Evolutionary conservation across 2,888 invertebrate genomes (phyloP), one percentile per base, ranked within the genome.

Genomic region (Caenorhabditis doughertyi): DNA sequence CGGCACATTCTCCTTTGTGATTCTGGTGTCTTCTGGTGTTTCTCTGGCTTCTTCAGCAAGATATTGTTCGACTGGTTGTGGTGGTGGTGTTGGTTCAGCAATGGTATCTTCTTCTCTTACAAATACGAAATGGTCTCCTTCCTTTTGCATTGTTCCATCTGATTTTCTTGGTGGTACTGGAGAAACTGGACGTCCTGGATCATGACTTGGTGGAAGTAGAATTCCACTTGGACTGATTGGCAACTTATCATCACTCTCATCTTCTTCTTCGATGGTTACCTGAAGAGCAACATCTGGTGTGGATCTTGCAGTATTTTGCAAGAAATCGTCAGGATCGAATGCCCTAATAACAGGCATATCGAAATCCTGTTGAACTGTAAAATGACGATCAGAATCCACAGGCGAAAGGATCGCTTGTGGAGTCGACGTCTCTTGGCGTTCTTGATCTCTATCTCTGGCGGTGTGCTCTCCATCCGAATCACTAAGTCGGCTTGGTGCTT

Each of bases 301-400:
- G 47, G 84, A 84, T 81, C 85, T 68, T 16, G 83, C 84, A 1
- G 85, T 85, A 35, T 74, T 49, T n/a, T 76, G 74, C 32, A 74
- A 7, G 60, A 68, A 76, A 23, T 76, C 79, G 18, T 77, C 81
- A 25, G 81, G 21, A 9, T 84, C 85, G 60, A 86, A 84, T 7
- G 77, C 56, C 8, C 81, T 51, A 18, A 79, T 79, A 27, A 76
- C 76, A 11, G 80, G 74, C 35, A 81, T 73, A n/a, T 87, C 87
- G 11, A 80, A 81, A 51, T 88, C 88, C 29, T 82, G 81, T 27
- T 64, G 47, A 11, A 81, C 84, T 16, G 86, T 87, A 53, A 87
- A 87, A 18, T 84, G 81, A 53, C 89, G 67, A 73, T 89, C 89
- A 55, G 89, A 89, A 60, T 88, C 87, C 49, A 89, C 89, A 47